Conservation (phyloP, 2,797 vertebrate genomes). For the Danio jaintianensis region DNA sequence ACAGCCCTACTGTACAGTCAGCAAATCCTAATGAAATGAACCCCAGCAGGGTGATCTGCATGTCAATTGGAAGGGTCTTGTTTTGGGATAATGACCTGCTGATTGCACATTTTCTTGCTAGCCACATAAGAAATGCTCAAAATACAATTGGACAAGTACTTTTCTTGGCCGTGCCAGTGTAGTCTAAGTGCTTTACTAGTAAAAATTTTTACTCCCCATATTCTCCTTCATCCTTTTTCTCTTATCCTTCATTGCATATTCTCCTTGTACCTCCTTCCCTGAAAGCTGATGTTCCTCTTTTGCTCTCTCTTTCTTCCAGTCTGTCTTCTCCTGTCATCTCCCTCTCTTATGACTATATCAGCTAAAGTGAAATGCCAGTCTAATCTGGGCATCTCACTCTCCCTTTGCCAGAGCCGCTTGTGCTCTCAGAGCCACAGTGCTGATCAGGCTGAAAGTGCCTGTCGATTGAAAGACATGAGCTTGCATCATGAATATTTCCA, state of each 20-base stretch:
- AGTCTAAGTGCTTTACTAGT: constrained; percentile 48
- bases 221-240: background rate
- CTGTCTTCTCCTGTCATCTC: background rate
- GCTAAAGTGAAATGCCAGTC: constrained; percentile 41
- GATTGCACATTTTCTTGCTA: background rate
- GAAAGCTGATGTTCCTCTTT: constrained; percentile 11
- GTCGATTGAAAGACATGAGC: constrained; percentile 56
- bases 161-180: background rate
- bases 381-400: constrained; percentile 38
- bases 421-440: constrained; percentile 38
- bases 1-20: no score
- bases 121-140: no score
- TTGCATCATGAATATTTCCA: constrained; percentile 59
- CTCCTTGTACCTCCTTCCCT: constrained; percentile 31
- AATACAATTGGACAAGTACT: background rate
- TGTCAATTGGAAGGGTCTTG: background rate
- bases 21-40: background rate
- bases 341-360: constrained; percentile 34
- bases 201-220: constrained; percentile 55
- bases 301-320: constrained; percentile 1
- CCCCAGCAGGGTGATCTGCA: background rate
- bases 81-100: background rate
- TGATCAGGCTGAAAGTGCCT: constrained; percentile 58
- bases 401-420: constrained; percentile 34
- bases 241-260: constrained; percentile 33